These are phyloP conservation scores for Eptatretus burgeri DNA, from an alignment of 2,113 vertebrate species.

Conservation along the genomic window DNA sequence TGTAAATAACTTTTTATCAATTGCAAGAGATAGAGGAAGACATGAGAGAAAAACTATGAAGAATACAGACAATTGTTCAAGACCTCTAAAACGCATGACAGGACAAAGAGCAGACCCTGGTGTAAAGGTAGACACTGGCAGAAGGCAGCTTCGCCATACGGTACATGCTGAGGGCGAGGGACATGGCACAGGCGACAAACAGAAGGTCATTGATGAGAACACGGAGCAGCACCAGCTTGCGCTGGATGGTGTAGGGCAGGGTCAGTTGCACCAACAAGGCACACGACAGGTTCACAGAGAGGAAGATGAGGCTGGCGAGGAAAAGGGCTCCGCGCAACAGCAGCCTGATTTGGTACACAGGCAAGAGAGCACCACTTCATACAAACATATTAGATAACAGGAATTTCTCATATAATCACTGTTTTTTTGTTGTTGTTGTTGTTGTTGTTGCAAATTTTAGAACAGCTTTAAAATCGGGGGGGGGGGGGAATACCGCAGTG, in stretches of 20 bases:
- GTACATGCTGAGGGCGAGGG: conserved; percentile 55
- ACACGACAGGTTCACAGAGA: conserved; percentile 62
- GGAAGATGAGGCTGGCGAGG: conserved; percentile 50
- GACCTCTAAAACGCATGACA: too few relatives aligned
- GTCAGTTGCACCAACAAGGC: conserved; percentile 46
- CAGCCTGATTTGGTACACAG: conserved; percentile 20
- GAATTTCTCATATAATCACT: not conserved
- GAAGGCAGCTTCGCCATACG: conserved; percentile 79
- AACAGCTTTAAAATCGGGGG: not conserved
- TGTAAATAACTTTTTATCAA: too few relatives aligned
- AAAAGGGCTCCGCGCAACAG: conserved; percentile 51
- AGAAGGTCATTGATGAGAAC: conserved; percentile 63
- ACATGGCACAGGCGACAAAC: conserved; percentile 62
- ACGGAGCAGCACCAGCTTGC: conserved; percentile 27
- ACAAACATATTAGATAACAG: not conserved
- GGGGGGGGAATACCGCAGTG: not conserved
- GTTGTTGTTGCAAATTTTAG: not conserved
- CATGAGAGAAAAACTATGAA: too few relatives aligned
- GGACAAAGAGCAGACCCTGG: conserved; percentile 27
- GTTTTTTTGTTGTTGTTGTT: too few relatives aligned
- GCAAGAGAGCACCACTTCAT: conserved; percentile 2
- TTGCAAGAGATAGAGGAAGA: too few relatives aligned
- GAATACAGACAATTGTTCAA: too few relatives aligned
- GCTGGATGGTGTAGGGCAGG: conserved; percentile 13
- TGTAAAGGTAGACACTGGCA: conserved; percentile 89